Conservation (phyloP, 1,140 invertebrate genomes). For the Acromyrmex charruanus region DNA sequence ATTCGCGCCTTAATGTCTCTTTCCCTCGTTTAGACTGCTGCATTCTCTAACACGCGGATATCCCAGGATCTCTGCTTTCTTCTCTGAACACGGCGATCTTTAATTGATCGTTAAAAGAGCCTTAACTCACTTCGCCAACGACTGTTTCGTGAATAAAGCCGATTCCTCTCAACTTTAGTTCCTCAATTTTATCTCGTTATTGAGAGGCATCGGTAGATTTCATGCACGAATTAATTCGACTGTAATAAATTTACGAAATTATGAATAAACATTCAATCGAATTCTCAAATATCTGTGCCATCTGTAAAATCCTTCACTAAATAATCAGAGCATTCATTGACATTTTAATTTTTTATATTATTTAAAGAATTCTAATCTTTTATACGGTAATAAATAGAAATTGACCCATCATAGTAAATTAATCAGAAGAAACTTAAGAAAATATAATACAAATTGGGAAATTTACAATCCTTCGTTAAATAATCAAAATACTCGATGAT, state of each 20-base stretch:
- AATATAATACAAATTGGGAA: neutral
- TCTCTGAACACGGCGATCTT: slow-evolving; percentile 42
- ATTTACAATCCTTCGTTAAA: neutral
- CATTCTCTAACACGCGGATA: slow-evolving; percentile 33
- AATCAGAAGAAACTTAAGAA: neutral
- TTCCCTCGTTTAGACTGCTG: slow-evolving; percentile 58
- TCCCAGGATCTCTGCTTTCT: slow-evolving; percentile 50
- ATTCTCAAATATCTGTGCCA: neutral
- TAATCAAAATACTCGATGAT: neutral
- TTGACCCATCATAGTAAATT: neutral
- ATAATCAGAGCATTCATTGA: neutral
- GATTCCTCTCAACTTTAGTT: slow-evolving; percentile 47
- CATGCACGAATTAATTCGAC: slow-evolving; percentile 22
- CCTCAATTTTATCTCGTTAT: slow-evolving; percentile 26
- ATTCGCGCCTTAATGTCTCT: slow-evolving; percentile 74
- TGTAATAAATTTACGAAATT: slow-evolving; percentile 8
- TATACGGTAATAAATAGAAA: neutral
- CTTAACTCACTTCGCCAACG: slow-evolving; percentile 44
- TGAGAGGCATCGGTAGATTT: slow-evolving; percentile 20
- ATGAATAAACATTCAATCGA: slow-evolving; percentile 12
- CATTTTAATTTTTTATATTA: neutral
- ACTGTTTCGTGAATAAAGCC: slow-evolving; percentile 50
- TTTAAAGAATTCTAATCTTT: neutral
- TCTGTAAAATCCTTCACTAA: slow-evolving; percentile 3
- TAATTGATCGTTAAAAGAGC: slow-evolving; percentile 61